phyloP scores from a whole-genome alignment of 1,140 invertebrate species.

The Phortica variegata region DNA sequence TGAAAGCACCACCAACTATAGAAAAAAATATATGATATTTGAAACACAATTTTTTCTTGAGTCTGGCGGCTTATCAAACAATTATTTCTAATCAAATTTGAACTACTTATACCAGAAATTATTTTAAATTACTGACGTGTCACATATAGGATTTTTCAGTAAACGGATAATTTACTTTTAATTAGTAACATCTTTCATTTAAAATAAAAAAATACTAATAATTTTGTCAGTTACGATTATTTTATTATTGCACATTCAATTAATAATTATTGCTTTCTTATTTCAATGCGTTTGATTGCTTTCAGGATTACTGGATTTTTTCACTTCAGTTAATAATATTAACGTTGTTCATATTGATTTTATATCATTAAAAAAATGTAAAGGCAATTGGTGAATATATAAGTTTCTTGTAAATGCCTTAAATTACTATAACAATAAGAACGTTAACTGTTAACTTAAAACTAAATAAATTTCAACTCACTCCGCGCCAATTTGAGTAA shows the following conservation, averaged over 20 bases:
- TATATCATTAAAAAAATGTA: slow-evolving; percentile 29
- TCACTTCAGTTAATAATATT: slow-evolving; percentile 1
- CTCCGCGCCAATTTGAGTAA: too few relatives aligned
- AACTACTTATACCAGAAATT: slow-evolving; percentile 1
- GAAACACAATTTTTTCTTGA: too few relatives aligned
- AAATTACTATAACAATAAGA: slow-evolving; percentile 11
- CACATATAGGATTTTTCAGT: slow-evolving; percentile 7
- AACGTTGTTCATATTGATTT: too few relatives aligned
- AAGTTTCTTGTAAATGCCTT: slow-evolving; percentile 11
- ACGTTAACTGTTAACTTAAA: slow-evolving; percentile 13
- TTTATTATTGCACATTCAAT: slow-evolving; percentile 46
- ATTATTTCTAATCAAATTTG: slow-evolving; percentile 19
- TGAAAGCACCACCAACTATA: too few relatives aligned
- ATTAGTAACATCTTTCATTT: neutral
- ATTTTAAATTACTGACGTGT: neutral
- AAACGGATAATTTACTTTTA: slow-evolving; percentile 22
- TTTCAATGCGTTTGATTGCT: slow-evolving; percentile 1
- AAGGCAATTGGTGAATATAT: slow-evolving; percentile 49
- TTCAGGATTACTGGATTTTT: too few relatives aligned
- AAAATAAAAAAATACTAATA: too few relatives aligned
- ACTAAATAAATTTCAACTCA: neutral
- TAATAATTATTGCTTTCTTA: slow-evolving; percentile 35
- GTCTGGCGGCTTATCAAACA: slow-evolving; percentile 21
- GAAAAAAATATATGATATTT: too few relatives aligned
- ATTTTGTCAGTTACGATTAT: too few relatives aligned